Evolutionary conservation across 2,888 invertebrate species (phyloP).

Genomic region (Eremobia ochroleuca): DNA sequence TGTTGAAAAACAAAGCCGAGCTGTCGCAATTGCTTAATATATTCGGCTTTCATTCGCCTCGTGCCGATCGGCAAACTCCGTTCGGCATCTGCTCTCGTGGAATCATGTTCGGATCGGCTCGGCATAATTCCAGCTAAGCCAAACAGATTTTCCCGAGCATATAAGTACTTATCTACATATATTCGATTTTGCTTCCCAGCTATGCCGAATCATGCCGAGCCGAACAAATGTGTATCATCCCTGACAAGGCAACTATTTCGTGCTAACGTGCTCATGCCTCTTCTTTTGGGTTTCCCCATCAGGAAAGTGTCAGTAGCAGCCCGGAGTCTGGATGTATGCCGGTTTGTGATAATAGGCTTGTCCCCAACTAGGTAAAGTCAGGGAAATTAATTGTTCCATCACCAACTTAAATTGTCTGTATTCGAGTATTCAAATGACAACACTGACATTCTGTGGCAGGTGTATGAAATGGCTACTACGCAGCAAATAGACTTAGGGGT

Average conservation of each 20-base stretch:
- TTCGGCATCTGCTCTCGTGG: no score
- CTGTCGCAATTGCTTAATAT: no score
- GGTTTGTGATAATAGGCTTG: neutral
- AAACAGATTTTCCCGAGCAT: no score
- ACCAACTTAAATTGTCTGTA: neutral
- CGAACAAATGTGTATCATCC: neutral
- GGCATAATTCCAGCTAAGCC: no score
- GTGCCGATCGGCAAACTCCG: no score
- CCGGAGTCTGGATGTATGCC: no score
- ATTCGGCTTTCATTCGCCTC: neutral
- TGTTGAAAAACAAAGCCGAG: neutral
- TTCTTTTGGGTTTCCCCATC: neutral
- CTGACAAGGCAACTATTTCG: neutral
- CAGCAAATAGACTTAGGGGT: neutral
- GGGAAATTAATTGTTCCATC: neutral
- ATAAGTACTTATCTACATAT: neutral
- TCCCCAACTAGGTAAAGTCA: neutral
- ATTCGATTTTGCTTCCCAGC: neutral
- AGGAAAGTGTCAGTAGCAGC: no score
- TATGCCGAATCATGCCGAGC: no score
- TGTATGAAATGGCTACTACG: neutral
- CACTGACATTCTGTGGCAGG: neutral
- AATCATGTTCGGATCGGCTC: neutral
- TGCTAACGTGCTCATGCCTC: neutral
- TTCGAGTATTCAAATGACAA: neutral